Conservation (phyloP, 2,113 vertebrate species). For the Plectropomus leopardus region DNA sequence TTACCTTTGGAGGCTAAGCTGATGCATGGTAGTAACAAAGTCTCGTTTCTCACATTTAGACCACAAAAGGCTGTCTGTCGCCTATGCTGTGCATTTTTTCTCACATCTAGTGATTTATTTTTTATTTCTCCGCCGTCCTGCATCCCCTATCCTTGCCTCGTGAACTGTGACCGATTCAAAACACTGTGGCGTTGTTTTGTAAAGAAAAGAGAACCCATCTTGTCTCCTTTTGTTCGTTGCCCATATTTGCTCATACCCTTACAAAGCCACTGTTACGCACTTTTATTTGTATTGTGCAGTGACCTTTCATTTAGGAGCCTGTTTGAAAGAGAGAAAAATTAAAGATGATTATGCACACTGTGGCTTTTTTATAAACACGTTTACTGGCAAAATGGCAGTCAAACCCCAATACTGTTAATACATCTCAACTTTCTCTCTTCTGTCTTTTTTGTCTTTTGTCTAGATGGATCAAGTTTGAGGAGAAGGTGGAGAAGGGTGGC, state of each 20-base stretch:
- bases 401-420: not conserved
- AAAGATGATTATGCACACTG: too few relatives aligned
- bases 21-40: not conserved
- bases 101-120: conserved; percentile 28
- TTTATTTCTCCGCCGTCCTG: conserved; percentile 23
- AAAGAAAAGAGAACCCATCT: conserved; percentile 53
- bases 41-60: not conserved
- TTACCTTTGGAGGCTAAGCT: conserved; percentile 27
- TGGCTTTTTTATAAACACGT: not conserved
- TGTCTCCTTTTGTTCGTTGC: conserved; percentile 39
- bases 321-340: not conserved
- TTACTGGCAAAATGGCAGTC: not conserved
- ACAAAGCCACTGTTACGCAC: not conserved
- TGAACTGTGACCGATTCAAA: conserved; percentile 51
- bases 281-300: conserved; percentile 9
- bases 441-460: not conserved
- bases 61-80: not conserved
- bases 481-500: conserved; percentile 97
- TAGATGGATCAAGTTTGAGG: conserved; percentile 99
- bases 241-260: conserved; percentile 37
- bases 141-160: conserved; percentile 11
- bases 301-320: conserved; percentile 8
- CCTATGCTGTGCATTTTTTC: conserved; percentile 2
- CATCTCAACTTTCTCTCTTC: not conserved
- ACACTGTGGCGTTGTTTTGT: conserved; percentile 47